A percentile compares a stretch with the other conserved stretches of the same genome.
Conservation (phyloP, 2,797 vertebrate genomes). For the Lacerta viridis region DNA sequence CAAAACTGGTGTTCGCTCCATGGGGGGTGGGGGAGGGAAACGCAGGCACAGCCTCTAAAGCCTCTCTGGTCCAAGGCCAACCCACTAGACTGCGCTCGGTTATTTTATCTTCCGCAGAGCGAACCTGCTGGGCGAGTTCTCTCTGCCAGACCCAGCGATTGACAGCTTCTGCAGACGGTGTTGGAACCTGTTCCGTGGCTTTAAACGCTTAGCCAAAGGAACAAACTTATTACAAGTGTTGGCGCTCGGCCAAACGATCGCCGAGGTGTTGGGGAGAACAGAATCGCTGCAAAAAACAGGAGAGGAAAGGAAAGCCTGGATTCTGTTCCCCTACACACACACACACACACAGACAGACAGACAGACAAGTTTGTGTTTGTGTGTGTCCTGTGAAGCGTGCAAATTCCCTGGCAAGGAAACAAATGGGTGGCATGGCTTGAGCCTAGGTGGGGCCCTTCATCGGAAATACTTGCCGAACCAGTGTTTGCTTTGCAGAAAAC, state of each 20-base stretch:
- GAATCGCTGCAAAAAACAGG: too few species aligned
- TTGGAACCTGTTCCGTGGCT: slow-evolving; percentile 49
- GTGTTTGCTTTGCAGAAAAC: neutral
- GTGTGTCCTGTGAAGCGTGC: neutral
- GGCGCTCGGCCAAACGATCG: neutral
- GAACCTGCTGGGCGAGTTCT: slow-evolving; percentile 19
- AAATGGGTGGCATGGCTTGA: neutral
- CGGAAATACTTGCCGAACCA: neutral
- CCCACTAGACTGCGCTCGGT: neutral
- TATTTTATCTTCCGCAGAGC: neutral
- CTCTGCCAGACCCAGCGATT: neutral
- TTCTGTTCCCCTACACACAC: neutral
- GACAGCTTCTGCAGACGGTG: neutral
- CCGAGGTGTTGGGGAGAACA: neutral
- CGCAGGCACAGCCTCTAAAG: neutral
- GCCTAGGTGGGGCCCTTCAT: neutral
- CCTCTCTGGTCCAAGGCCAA: slow-evolving; percentile 14
- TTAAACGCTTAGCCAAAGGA: slow-evolving; percentile 46
- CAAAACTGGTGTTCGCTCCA: neutral
- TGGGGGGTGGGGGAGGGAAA: neutral
- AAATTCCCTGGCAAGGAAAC: neutral
- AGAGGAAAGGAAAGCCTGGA: neutral
- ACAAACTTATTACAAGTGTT: neutral
- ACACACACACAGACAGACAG: too few species aligned
- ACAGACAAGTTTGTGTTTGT: too few species aligned